Base-by-base conservation (phyloP, 2,113 vertebrate species). In the Mirounga angustirostris region DNA sequence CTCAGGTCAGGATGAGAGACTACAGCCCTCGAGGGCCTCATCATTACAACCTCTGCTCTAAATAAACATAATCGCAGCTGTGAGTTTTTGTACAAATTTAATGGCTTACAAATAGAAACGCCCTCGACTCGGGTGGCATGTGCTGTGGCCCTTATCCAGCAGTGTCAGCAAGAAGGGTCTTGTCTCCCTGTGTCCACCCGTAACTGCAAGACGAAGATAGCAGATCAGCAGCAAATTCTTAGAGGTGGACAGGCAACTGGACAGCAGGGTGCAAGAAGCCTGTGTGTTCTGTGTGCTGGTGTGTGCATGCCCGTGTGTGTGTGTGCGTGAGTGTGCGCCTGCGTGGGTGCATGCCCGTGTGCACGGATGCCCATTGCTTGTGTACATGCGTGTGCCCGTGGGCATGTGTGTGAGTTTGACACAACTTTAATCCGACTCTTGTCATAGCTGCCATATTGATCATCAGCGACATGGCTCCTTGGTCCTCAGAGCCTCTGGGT, bases 91-190 rank as follows among this genome's bases (percentile, higher is more conserved):
- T n/a, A 5, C 9, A 7, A 15, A n/a, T 33, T 26, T 26, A 4
- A 1, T 2, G 1, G 2, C 13, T 63, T 28, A 3, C 15, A 50
- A 52, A 22, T n/a, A 18, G 9, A 22, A 24, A 30, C 59, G 9
- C 54, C 59, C 22, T 61, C 5, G 4, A 18, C 4, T 22, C 36
- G 12, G 19, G 13, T 8, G 7, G 22, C 0, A 2, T 0, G 13
- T 3, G 2, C 54, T 12, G 3, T 0, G 10, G 36, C 36, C 26
- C 26, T 89, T 14, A 10, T 7, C 18, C 7, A 13, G 21, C 36
- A 9, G 5, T 0, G 9, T 14, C 36, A 30, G 73, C 11, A 5
- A 7, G 56, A 12, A 1, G 4, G 9, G 21, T 36, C 54, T 1
- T 9, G 13, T n/a, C 33, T 43, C n/a, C 12, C 16, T 46, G 59